Percentiles rank a stretch among this genome's conserved stretches.
Evolutionary conservation across 2,888 invertebrate species (phyloP).

Genomic region (Drosophila melanocephala): DNA sequence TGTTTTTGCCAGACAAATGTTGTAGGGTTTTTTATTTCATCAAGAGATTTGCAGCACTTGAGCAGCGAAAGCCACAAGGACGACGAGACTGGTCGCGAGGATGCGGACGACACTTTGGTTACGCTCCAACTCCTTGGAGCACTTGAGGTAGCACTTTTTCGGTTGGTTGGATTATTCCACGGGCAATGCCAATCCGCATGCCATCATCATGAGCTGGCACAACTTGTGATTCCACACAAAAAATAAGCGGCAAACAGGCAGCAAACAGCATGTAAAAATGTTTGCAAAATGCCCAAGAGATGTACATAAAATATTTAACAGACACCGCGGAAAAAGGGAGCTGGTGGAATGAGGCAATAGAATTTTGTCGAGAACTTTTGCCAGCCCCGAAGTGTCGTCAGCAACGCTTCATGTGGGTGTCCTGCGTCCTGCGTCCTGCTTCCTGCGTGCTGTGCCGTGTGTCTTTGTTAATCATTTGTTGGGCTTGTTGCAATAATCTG

Average conservation of each 20-base stretch:
- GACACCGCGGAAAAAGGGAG: conserved; percentile 40
- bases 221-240: conserved; percentile 56
- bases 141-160: conserved; percentile 62
- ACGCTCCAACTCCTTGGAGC: conserved; percentile 69
- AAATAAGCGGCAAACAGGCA: conserved; percentile 35
- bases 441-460: conserved; percentile 14
- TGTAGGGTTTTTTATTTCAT: conserved; percentile 74
- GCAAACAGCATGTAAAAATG: conserved; percentile 67
- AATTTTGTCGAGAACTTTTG: conserved; percentile 30
- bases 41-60: conserved; percentile 78
- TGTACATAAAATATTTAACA: conserved; percentile 85
- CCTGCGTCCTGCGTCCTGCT: background rate
- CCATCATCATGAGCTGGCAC: conserved; percentile 66
- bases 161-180: conserved; percentile 74
- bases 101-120: conserved; percentile 73
- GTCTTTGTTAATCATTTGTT: conserved; percentile 73
- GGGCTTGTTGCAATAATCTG: conserved; percentile 65
- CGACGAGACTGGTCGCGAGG: conserved; percentile 1
- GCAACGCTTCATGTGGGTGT: conserved; percentile 47
- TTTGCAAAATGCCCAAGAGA: conserved; percentile 82
- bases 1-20: conserved; percentile 58
- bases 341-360: conserved; percentile 6
- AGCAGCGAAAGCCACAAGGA: conserved; percentile 51
- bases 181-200: conserved; percentile 61
- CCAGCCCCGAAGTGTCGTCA: conserved; percentile 42